A percentile compares a stretch with the other conserved stretches of the same genome.
Conservation (phyloP, 2,113 vertebrate species). For the Gnathonemus longibarbis region DNA sequence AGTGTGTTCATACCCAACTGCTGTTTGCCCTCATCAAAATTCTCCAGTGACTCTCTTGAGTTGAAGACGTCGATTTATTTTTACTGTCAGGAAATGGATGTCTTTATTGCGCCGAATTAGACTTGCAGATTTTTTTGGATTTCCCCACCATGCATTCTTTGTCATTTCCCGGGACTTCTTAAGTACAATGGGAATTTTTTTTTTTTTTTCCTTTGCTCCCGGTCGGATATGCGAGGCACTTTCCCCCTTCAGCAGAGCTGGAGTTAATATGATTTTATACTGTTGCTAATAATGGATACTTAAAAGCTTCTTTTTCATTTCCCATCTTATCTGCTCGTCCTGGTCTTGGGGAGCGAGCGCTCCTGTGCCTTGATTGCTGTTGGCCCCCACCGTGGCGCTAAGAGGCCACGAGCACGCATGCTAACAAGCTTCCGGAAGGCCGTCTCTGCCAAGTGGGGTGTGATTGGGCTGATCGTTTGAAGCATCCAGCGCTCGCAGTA, state of each 20-base stretch:
- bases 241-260: neutral
- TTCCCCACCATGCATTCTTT: neutral
- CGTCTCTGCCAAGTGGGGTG: neutral
- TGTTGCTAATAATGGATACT: neutral
- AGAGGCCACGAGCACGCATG: neutral
- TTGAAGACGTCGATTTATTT: constrained; percentile 22
- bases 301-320: neutral
- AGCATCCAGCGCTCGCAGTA: neutral
- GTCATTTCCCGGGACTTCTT: neutral
- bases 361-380: neutral
- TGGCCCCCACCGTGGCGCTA: neutral
- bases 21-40: constrained; percentile 13
- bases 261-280: neutral
- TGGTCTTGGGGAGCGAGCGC: neutral
- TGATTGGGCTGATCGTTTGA: neutral
- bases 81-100: constrained; percentile 23
- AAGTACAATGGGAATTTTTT: neutral
- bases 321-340: neutral
- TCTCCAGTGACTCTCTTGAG: constrained; percentile 25
- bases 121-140: constrained; percentile 32
- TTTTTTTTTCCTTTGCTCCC: neutral
- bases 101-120: constrained; percentile 34
- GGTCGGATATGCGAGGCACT: neutral
- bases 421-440: neutral
- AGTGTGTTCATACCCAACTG: neutral